Evolutionary conservation across 2,797 vertebrate species (phyloP).

Genomic region (Myotis planiceps): DNA sequence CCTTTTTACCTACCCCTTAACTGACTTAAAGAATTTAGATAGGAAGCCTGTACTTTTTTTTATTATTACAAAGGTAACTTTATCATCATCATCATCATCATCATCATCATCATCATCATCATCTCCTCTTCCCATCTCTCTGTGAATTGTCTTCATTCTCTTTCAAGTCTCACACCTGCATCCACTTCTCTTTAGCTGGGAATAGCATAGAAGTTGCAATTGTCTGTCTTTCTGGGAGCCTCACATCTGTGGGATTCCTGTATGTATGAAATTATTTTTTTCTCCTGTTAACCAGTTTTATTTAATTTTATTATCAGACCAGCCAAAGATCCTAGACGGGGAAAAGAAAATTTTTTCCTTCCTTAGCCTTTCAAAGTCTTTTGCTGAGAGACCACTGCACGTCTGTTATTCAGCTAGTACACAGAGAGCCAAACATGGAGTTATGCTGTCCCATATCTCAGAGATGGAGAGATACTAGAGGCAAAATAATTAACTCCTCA

Average conservation of each 20-base stretch:
- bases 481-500: not conserved
- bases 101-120: not conserved
- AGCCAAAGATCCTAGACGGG: not conserved
- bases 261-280: not conserved
- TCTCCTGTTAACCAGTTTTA: not conserved
- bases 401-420: not conserved
- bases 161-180: not conserved
- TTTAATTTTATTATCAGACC: not conserved
- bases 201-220: not conserved
- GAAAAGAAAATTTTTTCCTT: not conserved
- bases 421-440: not conserved
- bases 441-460: not conserved
- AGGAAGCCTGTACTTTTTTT: not conserved
- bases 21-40: not conserved
- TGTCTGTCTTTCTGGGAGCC: not conserved
- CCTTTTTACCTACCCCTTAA: not conserved
- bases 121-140: not conserved
- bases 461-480: not conserved
- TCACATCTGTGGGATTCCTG: not conserved
- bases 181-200: not conserved
- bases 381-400: not conserved
- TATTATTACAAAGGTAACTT: not conserved
- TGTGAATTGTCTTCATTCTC: not conserved
- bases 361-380: not conserved
- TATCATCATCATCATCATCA: too few species aligned